Evolutionary conservation across 2,797 vertebrate genomes (phyloP).

Genomic region (Bradypus variegatus): DNA sequence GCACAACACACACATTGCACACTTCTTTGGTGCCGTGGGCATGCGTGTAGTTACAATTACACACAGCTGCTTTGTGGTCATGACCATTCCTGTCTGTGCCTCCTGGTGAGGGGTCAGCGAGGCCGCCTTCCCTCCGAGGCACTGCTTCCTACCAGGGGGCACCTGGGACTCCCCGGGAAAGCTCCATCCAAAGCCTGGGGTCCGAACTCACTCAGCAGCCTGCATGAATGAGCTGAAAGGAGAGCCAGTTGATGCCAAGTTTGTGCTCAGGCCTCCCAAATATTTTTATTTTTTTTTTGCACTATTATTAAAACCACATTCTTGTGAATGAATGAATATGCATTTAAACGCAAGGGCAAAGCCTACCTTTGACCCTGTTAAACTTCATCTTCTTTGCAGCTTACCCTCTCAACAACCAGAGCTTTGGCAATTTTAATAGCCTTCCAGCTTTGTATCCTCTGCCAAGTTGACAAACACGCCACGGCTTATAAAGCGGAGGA

Average conservation of each 20-base stretch:
- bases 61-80: no score
- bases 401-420: not conserved
- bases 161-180: no score
- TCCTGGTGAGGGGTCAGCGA: not conserved
- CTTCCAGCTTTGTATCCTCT: not conserved
- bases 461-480: not conserved
- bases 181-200: not conserved
- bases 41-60: not conserved
- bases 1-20: not conserved
- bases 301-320: not conserved
- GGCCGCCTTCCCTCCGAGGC: not conserved
- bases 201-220: not conserved
- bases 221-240: accelerated
- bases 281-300: not conserved
- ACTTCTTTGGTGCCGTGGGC: not conserved
- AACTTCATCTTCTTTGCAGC: not conserved
- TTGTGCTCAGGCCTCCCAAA: accelerated
- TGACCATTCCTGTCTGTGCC: not conserved
- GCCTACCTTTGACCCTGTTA: not conserved
- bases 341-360: not conserved
- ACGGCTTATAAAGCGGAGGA: accelerated
- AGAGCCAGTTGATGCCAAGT: accelerated
- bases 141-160: not conserved
- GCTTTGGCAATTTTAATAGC: not conserved
- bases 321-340: not conserved